Evolutionary conservation across 2,113 vertebrate genomes (phyloP), one percentile per base, ranked within the genome.

Genomic region (Astatotilapia flaviijosephi): DNA sequence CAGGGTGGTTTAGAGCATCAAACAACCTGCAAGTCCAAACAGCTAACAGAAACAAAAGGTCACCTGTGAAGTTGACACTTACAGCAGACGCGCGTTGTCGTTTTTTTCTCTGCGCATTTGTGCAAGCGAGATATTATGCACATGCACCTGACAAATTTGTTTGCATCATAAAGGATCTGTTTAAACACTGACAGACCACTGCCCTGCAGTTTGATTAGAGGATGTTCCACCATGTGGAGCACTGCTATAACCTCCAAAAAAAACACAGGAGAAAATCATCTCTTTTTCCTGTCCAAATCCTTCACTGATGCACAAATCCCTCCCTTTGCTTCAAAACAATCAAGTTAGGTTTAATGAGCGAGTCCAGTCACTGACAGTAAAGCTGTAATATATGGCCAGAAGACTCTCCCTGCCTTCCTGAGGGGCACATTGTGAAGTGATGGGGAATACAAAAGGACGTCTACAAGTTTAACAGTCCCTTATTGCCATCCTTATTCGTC

Each of bases 141-240:
- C 77, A 33, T 0, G 80, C 88, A 87, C 68, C 83, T 88, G 83
- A 89, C 80, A 65, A 55, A 54, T 84, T 40, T 79, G 77, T 89
- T 89, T 94, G 87, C 88, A 90, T 90, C 80, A 88, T 62, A 86
- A 89, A 91, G 53, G 84, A 87, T 80, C 73, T 79, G 77, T 53
- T 77, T 68, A 45, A 80, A 79, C 35, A 85, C 49, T 28, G 42
- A n/a, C 53, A 83, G 79, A 79, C 13, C 77, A 77, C 5, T 49
- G 40, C 13, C 7, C 33, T 49, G 47, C 58, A 79, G 85, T 62
- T 68, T 84, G 53, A 83, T 85, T 33, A 53, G 35, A 88, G 58
- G 56, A 26, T 65, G 35, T 49, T 80, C 40, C 31, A 33, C 37
- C 28, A 31, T 35, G 49, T 19, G 37, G 28, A 53, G 26, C 28